These are phyloP conservation scores for Corynorhinus townsendii DNA, from an alignment of 2,113 vertebrate species.

Conservation along the genomic window DNA sequence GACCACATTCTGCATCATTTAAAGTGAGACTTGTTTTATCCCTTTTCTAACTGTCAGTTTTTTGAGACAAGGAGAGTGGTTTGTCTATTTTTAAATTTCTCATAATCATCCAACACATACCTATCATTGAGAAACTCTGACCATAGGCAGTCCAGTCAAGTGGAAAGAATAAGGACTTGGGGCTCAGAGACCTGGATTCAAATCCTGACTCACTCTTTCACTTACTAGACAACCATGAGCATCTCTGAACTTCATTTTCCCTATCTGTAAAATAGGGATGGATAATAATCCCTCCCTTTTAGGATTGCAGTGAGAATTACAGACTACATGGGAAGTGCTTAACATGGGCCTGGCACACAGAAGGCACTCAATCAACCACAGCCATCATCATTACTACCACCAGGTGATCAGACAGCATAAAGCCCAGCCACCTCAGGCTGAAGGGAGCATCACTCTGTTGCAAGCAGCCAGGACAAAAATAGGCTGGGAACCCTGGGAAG, in stretches of 20 bases:
- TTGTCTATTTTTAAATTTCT: background rate
- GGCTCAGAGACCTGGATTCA: background rate
- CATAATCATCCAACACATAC: background rate
- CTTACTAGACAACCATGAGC: background rate
- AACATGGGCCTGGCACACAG: background rate
- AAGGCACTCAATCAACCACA: background rate
- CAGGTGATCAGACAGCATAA: background rate
- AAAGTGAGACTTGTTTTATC: background rate
- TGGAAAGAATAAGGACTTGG: background rate
- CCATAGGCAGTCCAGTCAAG: background rate
- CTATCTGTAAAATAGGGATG: background rate
- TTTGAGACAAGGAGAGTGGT: background rate
- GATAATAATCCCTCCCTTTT: background rate
- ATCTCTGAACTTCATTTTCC: conserved; percentile 18
- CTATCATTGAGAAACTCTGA: background rate
- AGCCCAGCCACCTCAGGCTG: background rate
- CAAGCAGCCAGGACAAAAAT: background rate
- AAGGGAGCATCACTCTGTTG: background rate
- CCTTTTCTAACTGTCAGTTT: background rate
- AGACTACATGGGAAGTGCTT: background rate
- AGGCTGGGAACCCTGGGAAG: background rate
- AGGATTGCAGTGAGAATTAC: background rate
- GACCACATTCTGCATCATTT: background rate
- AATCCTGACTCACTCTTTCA: background rate
- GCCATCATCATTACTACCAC: background rate